A percentile compares a stretch with the other conserved stretches of the same genome.
Evolutionary conservation across 2,113 vertebrate genomes (phyloP).

Genomic region (Herpetotheres cachinnans): DNA sequence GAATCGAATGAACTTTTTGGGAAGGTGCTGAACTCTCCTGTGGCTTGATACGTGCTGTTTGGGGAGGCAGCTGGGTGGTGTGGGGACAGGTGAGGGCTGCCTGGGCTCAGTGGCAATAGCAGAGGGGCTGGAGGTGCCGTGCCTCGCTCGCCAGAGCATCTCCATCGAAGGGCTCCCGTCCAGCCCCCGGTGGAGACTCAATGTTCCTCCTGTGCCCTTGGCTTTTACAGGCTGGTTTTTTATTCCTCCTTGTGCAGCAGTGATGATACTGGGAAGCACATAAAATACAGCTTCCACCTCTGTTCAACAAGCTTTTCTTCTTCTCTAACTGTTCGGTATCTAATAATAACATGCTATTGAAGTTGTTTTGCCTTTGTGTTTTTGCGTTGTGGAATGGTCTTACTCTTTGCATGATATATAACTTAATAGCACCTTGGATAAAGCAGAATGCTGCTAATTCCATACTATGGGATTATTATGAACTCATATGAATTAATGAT

Average conservation of each 20-base stretch:
- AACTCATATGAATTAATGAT: not conserved
- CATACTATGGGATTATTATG: not conserved
- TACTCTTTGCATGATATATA: not conserved
- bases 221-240: not conserved
- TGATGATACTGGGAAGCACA: not conserved
- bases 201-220: not conserved
- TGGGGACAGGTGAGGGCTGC: not conserved
- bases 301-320: not conserved
- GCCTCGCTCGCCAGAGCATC: not conserved
- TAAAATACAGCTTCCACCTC: not conserved
- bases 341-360: not conserved
- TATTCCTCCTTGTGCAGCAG: not conserved
- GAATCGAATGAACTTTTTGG: not conserved
- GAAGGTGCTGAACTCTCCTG: not conserved
- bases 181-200: not conserved
- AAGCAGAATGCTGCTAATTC: not conserved
- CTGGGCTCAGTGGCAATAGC: accelerated
- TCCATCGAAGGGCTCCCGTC: not conserved
- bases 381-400: not conserved
- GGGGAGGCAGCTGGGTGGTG: not conserved
- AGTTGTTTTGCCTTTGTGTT: not conserved
- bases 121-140: not conserved
- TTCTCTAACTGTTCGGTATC: not conserved
- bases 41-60: not conserved
- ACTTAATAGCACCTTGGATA: not conserved